Conservation (phyloP, 2,113 vertebrate genomes). For the Caretta caretta region DNA sequence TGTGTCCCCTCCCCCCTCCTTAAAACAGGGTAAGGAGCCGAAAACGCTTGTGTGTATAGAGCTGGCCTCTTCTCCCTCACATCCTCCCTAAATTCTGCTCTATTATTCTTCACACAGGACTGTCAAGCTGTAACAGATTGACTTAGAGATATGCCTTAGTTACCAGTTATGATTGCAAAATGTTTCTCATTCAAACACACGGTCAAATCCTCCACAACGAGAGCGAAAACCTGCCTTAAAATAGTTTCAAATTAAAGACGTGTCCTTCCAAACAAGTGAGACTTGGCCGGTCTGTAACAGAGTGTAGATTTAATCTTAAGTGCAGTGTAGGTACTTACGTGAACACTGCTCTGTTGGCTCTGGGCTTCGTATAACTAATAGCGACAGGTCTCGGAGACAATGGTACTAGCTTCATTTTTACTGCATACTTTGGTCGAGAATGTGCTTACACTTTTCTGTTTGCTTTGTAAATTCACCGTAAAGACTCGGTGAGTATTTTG, state of each 20-base stretch:
- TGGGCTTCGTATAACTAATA: background rate
- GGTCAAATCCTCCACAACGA: background rate
- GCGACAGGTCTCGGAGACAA: background rate
- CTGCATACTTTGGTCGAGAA: background rate
- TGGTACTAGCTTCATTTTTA: background rate
- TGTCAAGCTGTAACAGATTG: no score
- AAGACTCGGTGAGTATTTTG: background rate
- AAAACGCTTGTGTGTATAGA: background rate
- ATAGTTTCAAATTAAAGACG: background rate
- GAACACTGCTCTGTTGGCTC: background rate
- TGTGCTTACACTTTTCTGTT: background rate
- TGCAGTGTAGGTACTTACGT: background rate
- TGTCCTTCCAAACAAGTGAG: constrained; percentile 14
- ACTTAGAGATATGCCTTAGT: background rate
- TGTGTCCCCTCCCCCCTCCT: background rate
- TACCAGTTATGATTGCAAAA: background rate
- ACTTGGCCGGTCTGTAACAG: background rate
- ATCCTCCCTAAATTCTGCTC: rapidly evolving
- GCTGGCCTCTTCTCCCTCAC: background rate
- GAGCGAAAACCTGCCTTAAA: background rate
- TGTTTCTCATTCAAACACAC: background rate
- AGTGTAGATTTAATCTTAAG: background rate
- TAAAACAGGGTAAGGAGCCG: background rate
- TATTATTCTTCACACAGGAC: background rate
- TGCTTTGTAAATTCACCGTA: background rate